Conservation (phyloP, 2,888 invertebrate species). For the Parochlus steinenii region DNA sequence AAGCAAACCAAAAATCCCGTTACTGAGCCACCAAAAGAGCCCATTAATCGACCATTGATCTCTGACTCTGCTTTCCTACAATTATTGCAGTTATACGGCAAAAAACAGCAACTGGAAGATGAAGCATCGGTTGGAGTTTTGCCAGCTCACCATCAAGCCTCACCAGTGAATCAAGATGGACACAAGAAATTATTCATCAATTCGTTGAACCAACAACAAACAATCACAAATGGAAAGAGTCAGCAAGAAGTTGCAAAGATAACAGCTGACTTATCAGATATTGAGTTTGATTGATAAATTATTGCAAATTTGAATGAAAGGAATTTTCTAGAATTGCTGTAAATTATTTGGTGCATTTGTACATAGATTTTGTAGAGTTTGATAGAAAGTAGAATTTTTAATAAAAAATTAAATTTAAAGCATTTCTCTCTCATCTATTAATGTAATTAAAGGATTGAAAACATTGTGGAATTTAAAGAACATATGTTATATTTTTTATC, state of each 20-base stretch:
- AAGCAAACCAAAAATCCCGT: slow-evolving; percentile 26
- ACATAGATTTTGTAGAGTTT: neutral
- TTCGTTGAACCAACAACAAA: slow-evolving; percentile 24
- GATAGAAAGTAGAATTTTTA: slow-evolving; percentile 2
- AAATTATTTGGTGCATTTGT: neutral
- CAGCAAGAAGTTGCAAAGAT: slow-evolving; percentile 31
- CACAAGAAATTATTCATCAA: slow-evolving; percentile 15
- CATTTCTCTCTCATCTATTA: no score
- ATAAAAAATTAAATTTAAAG: neutral
- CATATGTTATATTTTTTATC: neutral
- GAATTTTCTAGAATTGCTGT: neutral
- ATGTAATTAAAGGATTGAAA: no score
- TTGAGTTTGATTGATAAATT: slow-evolving; percentile 30
- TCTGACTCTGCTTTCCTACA: slow-evolving; percentile 27
- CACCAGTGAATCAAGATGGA: neutral
- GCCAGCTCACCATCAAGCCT: slow-evolving; percentile 5
- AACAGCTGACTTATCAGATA: slow-evolving; percentile 40
- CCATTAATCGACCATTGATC: slow-evolving; percentile 31
- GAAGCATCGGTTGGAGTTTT: slow-evolving; percentile 1
- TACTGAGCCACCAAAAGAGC: slow-evolving; percentile 32
- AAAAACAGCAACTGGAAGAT: no score
- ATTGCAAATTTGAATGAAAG: neutral
- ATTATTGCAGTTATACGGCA: slow-evolving; percentile 24
- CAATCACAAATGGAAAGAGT: slow-evolving; percentile 19
- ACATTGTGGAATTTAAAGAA: no score